Evolutionary conservation across 2,797 vertebrate genomes (phyloP).

Genomic region (Hyperoplus lanceolatus): DNA sequence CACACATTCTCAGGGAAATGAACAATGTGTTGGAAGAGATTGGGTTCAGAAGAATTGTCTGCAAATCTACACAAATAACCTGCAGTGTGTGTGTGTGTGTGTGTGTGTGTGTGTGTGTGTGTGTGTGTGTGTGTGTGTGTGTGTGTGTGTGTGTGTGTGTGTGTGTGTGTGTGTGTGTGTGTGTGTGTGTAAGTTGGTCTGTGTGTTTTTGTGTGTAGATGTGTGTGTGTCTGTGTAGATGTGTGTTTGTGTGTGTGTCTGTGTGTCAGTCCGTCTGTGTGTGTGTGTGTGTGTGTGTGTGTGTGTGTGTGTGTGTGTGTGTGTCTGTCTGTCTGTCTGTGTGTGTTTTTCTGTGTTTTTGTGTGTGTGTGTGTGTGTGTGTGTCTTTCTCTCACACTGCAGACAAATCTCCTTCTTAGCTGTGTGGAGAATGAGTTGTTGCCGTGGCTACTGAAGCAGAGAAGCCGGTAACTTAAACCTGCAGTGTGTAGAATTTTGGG

Average conservation of each 20-base stretch:
- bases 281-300: background rate
- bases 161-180: too few species aligned
- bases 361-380: background rate
- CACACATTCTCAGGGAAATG: background rate
- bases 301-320: background rate
- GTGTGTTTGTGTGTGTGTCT: background rate
- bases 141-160: too few species aligned
- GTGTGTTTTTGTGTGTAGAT: too few species aligned
- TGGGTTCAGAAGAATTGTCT: background rate
- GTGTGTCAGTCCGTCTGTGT: background rate
- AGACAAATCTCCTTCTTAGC: slow-evolving; percentile 11
- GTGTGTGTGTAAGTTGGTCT: too few species aligned
- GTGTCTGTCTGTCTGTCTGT: background rate
- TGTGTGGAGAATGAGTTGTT: slow-evolving; percentile 23
- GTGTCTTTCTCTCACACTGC: background rate
- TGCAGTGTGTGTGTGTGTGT: background rate
- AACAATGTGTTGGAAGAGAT: background rate
- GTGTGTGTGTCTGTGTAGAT: background rate
- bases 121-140: too few species aligned
- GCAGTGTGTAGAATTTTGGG: too few species aligned
- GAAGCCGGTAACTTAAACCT: slow-evolving; percentile 4
- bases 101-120: too few species aligned
- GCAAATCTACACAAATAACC: slow-evolving; percentile 15
- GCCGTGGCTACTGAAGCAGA: slow-evolving; percentile 26
- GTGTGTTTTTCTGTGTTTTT: background rate